Conservation (phyloP, 2,113 vertebrate species). For the Saiga tatarica region DNA sequence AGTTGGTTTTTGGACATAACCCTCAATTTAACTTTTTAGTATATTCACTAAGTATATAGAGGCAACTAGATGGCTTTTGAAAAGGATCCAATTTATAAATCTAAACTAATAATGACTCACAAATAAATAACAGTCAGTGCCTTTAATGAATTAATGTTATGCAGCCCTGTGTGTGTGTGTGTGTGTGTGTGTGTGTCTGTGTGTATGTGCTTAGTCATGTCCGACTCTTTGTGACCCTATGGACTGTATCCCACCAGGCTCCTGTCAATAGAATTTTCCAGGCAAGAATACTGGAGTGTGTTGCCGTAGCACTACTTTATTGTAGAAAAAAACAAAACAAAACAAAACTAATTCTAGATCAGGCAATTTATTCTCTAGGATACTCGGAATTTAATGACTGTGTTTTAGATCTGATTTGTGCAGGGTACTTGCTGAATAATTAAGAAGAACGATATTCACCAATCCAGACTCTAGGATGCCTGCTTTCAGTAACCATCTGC, state of each 20-base stretch:
- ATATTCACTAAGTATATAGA: background rate
- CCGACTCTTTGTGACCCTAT: background rate
- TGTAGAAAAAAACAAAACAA: background rate
- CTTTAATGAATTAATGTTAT: constrained; percentile 18
- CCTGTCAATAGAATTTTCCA: background rate
- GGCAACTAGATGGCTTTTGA: background rate
- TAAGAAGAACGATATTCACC: constrained; percentile 64
- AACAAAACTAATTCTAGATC: background rate
- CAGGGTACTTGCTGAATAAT: constrained; percentile 73
- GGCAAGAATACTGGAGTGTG: background rate
- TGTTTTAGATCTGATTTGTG: constrained; percentile 44
- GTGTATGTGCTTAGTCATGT: background rate
- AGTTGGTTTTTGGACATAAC: background rate
- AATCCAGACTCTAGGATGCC: constrained; percentile 51
- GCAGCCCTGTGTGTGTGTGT: background rate
- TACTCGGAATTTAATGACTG: constrained; percentile 51
- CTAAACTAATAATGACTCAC: background rate
- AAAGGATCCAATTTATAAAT: constrained; percentile 17
- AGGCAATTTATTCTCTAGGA: constrained; percentile 32
- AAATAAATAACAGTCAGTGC: constrained; percentile 5
- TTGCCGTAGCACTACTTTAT: background rate
- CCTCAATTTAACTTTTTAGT: background rate
- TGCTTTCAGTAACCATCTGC: constrained; percentile 68
- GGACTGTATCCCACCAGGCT: background rate
- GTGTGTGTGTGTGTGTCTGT: background rate